Conservation (phyloP, 2,888 invertebrate species). For the Calameuta idolon region DNA sequence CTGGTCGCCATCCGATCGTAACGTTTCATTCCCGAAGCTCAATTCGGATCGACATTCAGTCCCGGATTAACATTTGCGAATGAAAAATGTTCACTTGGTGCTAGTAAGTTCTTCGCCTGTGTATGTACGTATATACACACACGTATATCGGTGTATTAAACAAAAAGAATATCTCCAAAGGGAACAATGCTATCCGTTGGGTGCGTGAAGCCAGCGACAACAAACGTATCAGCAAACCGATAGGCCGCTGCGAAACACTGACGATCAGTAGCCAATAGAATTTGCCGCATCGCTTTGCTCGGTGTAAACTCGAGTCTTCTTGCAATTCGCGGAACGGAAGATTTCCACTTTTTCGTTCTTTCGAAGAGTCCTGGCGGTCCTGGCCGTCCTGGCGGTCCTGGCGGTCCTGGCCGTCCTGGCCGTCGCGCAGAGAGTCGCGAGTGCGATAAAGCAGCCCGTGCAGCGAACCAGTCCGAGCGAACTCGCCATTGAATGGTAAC, state of each 20-base stretch:
- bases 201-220: background rate
- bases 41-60: background rate
- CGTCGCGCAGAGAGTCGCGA: background rate
- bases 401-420: no score
- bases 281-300: background rate
- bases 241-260: background rate
- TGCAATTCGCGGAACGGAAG: background rate
- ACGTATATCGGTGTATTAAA: background rate
- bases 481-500: background rate
- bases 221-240: background rate
- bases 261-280: background rate
- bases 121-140: background rate
- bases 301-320: background rate
- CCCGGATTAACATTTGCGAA: background rate
- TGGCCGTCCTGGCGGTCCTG: no score
- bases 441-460: background rate
- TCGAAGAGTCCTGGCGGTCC: background rate
- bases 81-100: background rate
- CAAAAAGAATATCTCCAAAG: background rate
- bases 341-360: background rate
- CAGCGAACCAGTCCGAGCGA: background rate
- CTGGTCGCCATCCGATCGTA: background rate
- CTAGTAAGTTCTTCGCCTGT: background rate
- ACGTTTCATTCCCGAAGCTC: background rate
- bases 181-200: no score